phyloP scores from a whole-genome alignment of 2,113 vertebrate genomes.

The Nannospalax galili region DNA sequence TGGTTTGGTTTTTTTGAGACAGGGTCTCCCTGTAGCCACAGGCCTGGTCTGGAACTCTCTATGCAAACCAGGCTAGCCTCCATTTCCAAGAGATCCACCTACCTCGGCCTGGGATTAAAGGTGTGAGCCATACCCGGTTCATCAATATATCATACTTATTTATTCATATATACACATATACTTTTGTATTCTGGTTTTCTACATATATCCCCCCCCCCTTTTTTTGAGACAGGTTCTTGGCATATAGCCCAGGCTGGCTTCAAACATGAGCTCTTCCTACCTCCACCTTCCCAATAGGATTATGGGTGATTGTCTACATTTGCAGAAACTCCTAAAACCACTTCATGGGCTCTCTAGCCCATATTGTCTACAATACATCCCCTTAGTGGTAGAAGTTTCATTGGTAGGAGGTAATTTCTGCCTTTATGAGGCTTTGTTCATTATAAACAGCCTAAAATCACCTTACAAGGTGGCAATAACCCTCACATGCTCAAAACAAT shows the following conservation, averaged over 20 bases:
- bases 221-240: neutral
- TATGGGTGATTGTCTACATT: neutral
- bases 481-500: neutral
- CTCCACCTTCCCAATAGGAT: neutral
- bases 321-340: neutral
- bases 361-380: neutral
- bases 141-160: no score
- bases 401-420: neutral
- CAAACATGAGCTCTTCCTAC: neutral
- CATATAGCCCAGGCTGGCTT: neutral
- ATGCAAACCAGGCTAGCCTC: no score
- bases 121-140: no score
- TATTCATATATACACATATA: neutral
- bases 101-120: no score
- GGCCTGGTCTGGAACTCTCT: no score
- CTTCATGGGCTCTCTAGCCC: neutral
- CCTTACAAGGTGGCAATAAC: neutral
- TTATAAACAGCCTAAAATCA: neutral
- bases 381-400: rapidly evolving
- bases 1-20: no score
- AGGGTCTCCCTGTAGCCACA: no score
- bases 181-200: neutral
- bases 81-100: no score
- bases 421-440: neutral
- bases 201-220: neutral